These are phyloP conservation scores for Noctilio leporinus DNA, from an alignment of 2,113 vertebrate species.

Conservation along the genomic window DNA sequence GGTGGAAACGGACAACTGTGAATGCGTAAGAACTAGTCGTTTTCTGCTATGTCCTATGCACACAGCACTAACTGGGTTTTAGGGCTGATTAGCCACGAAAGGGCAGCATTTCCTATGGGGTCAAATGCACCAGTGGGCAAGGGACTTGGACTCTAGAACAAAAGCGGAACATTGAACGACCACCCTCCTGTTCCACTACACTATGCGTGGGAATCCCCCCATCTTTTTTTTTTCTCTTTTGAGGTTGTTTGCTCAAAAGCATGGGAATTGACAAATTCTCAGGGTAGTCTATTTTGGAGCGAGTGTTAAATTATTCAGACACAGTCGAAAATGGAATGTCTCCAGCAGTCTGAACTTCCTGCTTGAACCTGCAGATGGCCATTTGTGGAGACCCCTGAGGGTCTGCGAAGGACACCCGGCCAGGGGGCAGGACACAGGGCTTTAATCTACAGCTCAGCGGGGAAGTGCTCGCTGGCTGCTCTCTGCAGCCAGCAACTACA, in stretches of 20 bases:
- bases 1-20: not conserved
- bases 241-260: conserved; percentile 36
- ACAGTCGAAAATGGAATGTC: conserved; percentile 56
- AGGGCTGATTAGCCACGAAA: not conserved
- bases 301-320: conserved; percentile 75
- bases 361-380: not conserved
- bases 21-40: not conserved
- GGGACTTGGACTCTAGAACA: not conserved
- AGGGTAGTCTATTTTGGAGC: conserved; percentile 62
- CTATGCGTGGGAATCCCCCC: not conserved
- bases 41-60: not conserved
- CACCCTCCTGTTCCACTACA: not conserved
- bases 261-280: conserved; percentile 55
- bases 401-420: not conserved
- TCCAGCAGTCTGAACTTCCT: conserved; percentile 48
- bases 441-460: not conserved
- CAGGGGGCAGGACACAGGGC: not conserved
- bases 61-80: not conserved
- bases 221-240: not conserved
- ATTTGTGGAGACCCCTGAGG: not conserved
- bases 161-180: not conserved
- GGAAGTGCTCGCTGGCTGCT: not conserved
- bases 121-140: not conserved
- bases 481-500: not conserved
- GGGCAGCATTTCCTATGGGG: not conserved